These are phyloP conservation scores for Cyclopterus lumpus DNA, from an alignment of 2,797 vertebrate genomes.

Conservation along the genomic window DNA sequence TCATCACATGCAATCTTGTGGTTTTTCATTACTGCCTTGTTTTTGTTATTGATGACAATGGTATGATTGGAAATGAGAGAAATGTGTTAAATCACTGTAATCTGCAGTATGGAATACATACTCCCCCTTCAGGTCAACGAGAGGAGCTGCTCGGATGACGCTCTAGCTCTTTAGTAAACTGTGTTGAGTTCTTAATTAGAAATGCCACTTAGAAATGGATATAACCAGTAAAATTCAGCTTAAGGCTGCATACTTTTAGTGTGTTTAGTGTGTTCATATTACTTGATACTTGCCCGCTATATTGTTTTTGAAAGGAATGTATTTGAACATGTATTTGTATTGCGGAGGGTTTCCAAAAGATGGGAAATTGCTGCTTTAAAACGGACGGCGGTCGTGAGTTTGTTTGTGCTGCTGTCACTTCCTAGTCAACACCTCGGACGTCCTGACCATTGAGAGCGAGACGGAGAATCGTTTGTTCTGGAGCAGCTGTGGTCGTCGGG, in stretches of 20 bases:
- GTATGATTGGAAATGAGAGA: neutral
- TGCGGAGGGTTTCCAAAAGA: neutral
- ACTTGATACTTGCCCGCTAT: neutral
- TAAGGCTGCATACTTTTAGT: neutral
- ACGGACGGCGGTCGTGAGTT: neutral
- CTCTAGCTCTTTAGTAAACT: neutral
- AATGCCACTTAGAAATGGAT: neutral
- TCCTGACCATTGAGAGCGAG: conserved; percentile 89
- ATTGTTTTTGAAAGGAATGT: neutral
- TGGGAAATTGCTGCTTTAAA: neutral
- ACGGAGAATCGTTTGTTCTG: conserved; percentile 88
- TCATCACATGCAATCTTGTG: fast-evolving
- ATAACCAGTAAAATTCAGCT: neutral
- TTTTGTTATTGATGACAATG: neutral
- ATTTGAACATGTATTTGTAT: neutral
- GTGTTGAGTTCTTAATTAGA: neutral
- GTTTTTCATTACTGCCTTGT: neutral
- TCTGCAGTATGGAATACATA: conserved; percentile 26
- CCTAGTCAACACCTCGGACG: conserved; percentile 86
- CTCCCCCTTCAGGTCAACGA: conserved; percentile 62
- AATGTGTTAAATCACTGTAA: neutral
- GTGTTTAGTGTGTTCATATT: neutral
- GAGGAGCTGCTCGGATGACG: conserved; percentile 13
- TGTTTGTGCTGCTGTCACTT: conserved; percentile 42
- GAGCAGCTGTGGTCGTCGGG: conserved; percentile 84